Percentiles rank a stretch among this genome's conserved stretches.
Conservation (phyloP, 2,113 vertebrate species). For the Chionodraco myersi region DNA sequence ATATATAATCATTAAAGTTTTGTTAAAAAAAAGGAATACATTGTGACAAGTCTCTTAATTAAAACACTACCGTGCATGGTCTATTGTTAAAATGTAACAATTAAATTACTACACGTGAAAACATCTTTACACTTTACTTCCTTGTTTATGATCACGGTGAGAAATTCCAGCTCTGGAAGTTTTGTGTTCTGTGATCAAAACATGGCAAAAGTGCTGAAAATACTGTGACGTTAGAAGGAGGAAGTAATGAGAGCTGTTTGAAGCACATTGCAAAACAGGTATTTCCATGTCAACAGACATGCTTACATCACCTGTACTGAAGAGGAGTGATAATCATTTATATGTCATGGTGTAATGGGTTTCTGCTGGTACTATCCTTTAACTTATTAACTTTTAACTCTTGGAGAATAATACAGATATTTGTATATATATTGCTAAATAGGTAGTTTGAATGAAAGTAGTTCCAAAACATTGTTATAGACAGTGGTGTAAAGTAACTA, state of each 20-base stretch:
- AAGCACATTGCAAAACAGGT: conserved; percentile 1
- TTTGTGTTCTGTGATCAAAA: not conserved
- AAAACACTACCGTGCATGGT: not conserved
- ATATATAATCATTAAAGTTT: conserved; percentile 10
- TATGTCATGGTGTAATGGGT: not conserved
- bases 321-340: not conserved
- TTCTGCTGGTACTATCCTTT: not conserved
- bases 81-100: not conserved
- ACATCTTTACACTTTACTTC: not conserved
- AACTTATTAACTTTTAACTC: not conserved
- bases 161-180: conserved; percentile 30
- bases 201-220: not conserved
- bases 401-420: not conserved
- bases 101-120: too few species aligned
- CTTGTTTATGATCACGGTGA: not conserved
- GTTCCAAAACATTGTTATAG: too few species aligned
- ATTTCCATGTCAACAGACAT: conserved; percentile 5
- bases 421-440: too few species aligned
- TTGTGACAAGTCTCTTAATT: not conserved
- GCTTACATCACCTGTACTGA: not conserved
- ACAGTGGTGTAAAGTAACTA: too few species aligned
- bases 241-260: conserved; percentile 15
- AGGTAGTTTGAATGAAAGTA: too few species aligned
- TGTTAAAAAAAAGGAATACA: not conserved
- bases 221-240: conserved; percentile 32